Conservation (phyloP, 2,113 vertebrate genomes). For the Himantopus leucocephalus region DNA sequence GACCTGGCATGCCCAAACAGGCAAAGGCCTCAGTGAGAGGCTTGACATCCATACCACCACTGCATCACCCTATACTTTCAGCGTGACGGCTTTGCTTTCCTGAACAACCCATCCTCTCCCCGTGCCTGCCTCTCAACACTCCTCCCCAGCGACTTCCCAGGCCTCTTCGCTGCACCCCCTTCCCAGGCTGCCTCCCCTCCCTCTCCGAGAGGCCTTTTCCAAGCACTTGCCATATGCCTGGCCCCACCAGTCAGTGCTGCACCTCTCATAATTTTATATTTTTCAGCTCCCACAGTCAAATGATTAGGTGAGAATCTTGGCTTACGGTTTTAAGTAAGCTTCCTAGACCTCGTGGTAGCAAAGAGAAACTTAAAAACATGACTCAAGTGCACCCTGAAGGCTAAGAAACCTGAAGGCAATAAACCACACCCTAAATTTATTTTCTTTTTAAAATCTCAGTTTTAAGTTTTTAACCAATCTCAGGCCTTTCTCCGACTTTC, state of each 20-base stretch:
- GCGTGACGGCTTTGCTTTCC: background rate
- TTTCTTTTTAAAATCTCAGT: background rate
- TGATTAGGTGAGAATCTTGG: constrained; percentile 64
- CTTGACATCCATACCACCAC: background rate
- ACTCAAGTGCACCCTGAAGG: constrained; percentile 47
- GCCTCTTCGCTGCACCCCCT: background rate
- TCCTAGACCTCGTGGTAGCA: constrained; percentile 53
- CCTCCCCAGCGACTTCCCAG: background rate
- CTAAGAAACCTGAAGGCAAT: constrained; percentile 53
- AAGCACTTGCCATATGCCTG: background rate
- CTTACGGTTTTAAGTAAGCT: constrained; percentile 41
- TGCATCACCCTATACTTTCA: background rate
- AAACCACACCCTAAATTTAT: constrained; percentile 39
- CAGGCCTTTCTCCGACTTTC: background rate
- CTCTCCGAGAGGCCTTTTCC: background rate
- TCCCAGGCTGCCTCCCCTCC: background rate
- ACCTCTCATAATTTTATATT: constrained; percentile 24
- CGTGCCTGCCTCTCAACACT: background rate
- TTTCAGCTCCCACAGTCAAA: constrained; percentile 54
- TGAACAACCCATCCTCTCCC: accelerated
- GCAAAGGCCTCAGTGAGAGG: background rate
- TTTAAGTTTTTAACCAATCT: constrained; percentile 14
- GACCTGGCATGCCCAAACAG: background rate
- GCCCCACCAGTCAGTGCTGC: background rate
- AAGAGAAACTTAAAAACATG: constrained; percentile 48